A percentile compares a stretch with the other conserved stretches of the same genome.
phyloP scores from a whole-genome alignment of 2,888 invertebrate genomes.

The Aleiodes leptofemur region DNA sequence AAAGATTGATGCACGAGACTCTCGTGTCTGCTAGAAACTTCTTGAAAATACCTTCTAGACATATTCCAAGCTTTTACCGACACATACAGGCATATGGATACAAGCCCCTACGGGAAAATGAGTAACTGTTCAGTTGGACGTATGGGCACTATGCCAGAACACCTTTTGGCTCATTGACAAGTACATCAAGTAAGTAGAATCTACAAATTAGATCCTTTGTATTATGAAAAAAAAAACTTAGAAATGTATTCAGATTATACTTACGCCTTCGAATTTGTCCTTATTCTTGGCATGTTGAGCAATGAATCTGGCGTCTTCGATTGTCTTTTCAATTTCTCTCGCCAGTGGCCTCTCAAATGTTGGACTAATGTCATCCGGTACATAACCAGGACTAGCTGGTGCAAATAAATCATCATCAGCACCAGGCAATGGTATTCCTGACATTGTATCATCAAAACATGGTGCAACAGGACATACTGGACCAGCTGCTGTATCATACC shows the following conservation, averaged over 20 bases:
- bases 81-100: background rate
- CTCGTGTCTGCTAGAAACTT: too few species aligned
- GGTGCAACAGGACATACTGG: constrained; percentile 67
- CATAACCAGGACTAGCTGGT: constrained; percentile 80
- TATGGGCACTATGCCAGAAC: background rate
- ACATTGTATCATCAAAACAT: constrained; percentile 81
- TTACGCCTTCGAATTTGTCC: constrained; percentile 95
- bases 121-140: background rate
- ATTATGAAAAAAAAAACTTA: too few species aligned
- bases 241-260: constrained; percentile 70
- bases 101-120: background rate
- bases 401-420: constrained; percentile 91
- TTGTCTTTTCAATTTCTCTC: constrained; percentile 93
- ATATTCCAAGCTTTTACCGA: background rate
- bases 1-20: constrained; percentile 38
- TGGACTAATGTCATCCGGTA: constrained; percentile 82
- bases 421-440: constrained; percentile 83
- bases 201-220: too few species aligned
- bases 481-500: constrained; percentile 76
- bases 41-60: too few species aligned
- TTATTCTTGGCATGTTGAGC: constrained; percentile 97
- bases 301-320: constrained; percentile 94
- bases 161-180: constrained; percentile 11
- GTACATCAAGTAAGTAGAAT: background rate
- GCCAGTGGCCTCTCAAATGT: constrained; percentile 89